These are phyloP conservation scores for Lepus timidus DNA, from an alignment of 2,113 vertebrate species.

Conservation along the genomic window DNA sequence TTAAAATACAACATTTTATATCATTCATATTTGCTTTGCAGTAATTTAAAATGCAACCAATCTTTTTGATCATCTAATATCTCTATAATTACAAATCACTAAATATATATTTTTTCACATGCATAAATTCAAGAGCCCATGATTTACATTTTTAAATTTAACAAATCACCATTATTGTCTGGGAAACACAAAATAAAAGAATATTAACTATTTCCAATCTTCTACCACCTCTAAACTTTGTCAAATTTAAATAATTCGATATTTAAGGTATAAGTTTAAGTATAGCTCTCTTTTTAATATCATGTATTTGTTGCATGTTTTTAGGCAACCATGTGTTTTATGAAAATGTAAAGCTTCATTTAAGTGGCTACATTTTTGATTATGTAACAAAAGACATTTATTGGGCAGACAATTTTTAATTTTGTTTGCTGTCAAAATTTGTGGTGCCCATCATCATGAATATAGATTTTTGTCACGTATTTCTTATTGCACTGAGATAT, in stretches of 20 bases:
- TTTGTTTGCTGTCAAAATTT: background rate
- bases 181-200: background rate
- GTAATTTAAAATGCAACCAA: conserved; percentile 41
- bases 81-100: conserved; percentile 62
- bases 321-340: background rate
- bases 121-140: conserved; percentile 59
- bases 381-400: background rate
- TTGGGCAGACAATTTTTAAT: background rate
- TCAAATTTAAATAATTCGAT: background rate
- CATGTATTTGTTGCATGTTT: background rate
- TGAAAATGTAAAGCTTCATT: background rate
- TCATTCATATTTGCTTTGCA: background rate
- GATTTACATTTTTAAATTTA: conserved; percentile 55
- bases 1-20: conserved; percentile 19
- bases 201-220: background rate
- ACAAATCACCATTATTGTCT: background rate
- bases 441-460: background rate
- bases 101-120: conserved; percentile 59
- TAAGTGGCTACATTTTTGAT: background rate
- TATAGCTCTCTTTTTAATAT: background rate
- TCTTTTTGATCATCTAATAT: conserved; percentile 20
- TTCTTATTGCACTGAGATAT: background rate
- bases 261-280: background rate
- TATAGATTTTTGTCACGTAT: background rate
- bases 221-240: background rate